Evolutionary conservation across 2,113 vertebrate species (phyloP).

Genomic region (Poeciliopsis retropinna): DNA sequence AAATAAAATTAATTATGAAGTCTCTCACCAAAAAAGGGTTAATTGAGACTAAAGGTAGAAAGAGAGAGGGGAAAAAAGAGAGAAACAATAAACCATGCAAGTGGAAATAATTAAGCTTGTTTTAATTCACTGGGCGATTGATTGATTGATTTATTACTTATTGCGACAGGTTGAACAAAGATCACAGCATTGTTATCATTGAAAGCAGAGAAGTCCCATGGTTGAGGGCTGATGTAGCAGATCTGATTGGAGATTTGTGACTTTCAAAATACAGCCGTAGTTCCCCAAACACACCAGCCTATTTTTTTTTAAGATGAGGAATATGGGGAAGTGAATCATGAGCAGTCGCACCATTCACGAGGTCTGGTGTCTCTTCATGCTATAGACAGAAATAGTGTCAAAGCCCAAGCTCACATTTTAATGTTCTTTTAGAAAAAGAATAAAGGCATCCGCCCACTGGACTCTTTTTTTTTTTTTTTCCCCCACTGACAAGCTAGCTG

Average conservation of each 20-base stretch:
- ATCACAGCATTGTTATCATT: neutral
- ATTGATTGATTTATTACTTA: no score
- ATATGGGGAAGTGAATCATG: conserved; percentile 10
- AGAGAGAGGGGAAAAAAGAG: no score
- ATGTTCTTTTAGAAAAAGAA: conserved; percentile 76
- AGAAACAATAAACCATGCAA: no score
- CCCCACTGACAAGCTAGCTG: conserved; percentile 73
- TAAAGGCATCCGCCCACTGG: conserved; percentile 71
- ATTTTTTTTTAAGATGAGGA: neutral
- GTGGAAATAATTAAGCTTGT: no score
- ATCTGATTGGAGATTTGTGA: conserved; percentile 21
- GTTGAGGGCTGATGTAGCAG: neutral
- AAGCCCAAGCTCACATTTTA: conserved; percentile 62
- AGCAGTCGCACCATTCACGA: conserved; percentile 32
- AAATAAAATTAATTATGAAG: no score
- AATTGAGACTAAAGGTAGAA: no score
- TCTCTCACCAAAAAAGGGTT: no score
- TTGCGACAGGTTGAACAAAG: neutral
- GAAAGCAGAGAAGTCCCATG: neutral
- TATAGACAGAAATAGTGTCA: conserved; percentile 64
- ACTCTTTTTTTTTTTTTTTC: conserved; percentile 66
- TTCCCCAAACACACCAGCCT: conserved; percentile 40
- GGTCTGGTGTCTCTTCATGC: conserved; percentile 41
- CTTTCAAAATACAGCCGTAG: conserved; percentile 25
- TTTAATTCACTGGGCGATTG: no score